Evolutionary conservation across 2,888 invertebrate species (phyloP).

Genomic region (Drosophila pegasa): DNA sequence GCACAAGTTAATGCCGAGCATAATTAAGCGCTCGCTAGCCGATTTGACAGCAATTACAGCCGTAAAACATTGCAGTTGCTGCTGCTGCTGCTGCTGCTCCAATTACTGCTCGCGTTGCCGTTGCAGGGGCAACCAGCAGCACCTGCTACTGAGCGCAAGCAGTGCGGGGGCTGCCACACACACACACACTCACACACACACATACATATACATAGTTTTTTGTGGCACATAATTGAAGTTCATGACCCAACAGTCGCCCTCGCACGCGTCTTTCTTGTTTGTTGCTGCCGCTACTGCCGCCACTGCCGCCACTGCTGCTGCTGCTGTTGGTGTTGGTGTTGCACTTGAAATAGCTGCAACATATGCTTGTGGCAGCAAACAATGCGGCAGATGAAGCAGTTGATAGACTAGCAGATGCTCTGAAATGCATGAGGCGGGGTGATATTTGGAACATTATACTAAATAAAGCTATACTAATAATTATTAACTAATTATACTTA

Average conservation of each 20-base stretch:
- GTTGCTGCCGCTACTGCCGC: constrained; percentile 14
- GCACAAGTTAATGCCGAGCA: constrained; percentile 34
- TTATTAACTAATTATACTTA: too few relatives aligned
- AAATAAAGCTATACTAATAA: too few relatives aligned
- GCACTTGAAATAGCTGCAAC: constrained; percentile 48
- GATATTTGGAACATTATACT: too few relatives aligned
- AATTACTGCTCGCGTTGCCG: neutral
- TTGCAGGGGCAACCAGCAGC: constrained; percentile 37
- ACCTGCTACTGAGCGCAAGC: constrained; percentile 36
- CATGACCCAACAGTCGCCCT: constrained; percentile 67
- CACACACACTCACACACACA: neutral
- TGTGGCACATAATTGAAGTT: constrained; percentile 70
- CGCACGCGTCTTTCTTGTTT: constrained; percentile 45
- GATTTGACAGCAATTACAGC: constrained; percentile 64
- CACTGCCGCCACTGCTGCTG: neutral
- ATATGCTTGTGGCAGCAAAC: constrained; percentile 22
- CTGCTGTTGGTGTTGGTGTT: constrained; percentile 17
- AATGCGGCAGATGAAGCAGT: neutral
- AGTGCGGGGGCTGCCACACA: constrained; percentile 9
- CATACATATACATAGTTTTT: neutral
- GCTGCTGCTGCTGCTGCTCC: neutral
- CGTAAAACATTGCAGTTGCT: constrained; percentile 25
- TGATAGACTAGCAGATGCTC: neutral
- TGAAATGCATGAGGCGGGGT: too few relatives aligned
- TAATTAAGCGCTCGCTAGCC: constrained; percentile 65